Evolutionary conservation across 2,113 vertebrate species (phyloP), one percentile per base, ranked within the genome.

Genomic region (Puntigrus tetrazona): DNA sequence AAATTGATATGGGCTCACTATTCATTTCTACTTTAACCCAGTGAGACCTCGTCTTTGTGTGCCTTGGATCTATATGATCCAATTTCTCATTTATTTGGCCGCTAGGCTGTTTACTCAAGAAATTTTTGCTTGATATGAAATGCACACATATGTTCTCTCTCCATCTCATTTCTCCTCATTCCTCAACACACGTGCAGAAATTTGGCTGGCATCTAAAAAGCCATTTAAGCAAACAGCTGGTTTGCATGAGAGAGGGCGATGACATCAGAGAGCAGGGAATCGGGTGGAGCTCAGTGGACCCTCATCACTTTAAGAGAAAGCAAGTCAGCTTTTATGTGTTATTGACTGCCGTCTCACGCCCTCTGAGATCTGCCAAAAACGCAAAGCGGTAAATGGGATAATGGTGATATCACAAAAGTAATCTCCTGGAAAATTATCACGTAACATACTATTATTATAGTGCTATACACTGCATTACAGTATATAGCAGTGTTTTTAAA

Each of bases 191-290:
- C 83, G 13, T 74, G 85, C 59, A 69, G 61, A 82, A 25, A 13
- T 45, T 69, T 63, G 57, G 52, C 67, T 61, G 73, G 69, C 83
- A 84, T 88, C 59, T 79, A 78, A 90, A 88, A 86, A n/a, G 81
- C 84, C 78, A 34, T 41, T 41, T 84, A 88, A 52, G 83, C 82
- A 43, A 89, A 89, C 93, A 94, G 92, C 92, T 93, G 93, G 91
- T 92, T 91, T 90, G 29, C 61, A 92, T 93, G 65, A 92, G 89
- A 85, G 7, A 86, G 83, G 88, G 84, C 87, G 84, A 91, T 94
- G 92, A 93, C 91, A 91, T 94, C 91, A 93, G 90, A 78, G 88
- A 77, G 57, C 75, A 79, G 87, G 82, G 89, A 90, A 91, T 76
- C 84, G 91, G 92, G 91, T 89, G 90, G 81, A 84, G 67, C 29